A percentile compares a stretch with the other conserved stretches of the same genome.
Conservation (phyloP, 2,888 invertebrate species). For the Phoenoteleia sp. region DNA sequence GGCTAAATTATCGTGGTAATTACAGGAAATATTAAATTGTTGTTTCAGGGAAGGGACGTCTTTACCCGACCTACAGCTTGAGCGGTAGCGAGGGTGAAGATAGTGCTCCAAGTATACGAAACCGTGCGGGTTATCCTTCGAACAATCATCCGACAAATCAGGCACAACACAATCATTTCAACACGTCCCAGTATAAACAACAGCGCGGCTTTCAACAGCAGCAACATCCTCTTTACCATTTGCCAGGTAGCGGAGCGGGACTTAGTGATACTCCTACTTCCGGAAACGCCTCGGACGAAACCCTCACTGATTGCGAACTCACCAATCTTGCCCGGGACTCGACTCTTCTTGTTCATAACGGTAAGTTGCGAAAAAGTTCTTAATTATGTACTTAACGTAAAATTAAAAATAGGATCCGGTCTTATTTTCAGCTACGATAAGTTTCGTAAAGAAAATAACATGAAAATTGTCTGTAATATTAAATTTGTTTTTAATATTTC, state of each 20-base stretch:
- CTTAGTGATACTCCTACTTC: slow-evolving; percentile 94
- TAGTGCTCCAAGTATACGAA: slow-evolving; percentile 83
- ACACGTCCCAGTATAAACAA: slow-evolving; percentile 83
- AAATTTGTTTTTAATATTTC: too few species aligned
- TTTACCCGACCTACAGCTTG: slow-evolving; percentile 94
- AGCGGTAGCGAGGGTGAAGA: slow-evolving; percentile 93
- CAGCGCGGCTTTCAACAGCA: slow-evolving; percentile 83
- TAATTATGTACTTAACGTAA: too few species aligned
- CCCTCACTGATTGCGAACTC: slow-evolving; percentile 94
- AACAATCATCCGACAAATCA: slow-evolving; percentile 83
- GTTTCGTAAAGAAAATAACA: too few species aligned
- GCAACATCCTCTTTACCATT: slow-evolving; percentile 86
- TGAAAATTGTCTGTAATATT: too few species aligned
- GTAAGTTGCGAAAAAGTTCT: slow-evolving; percentile 87
- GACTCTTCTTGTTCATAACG: slow-evolving; percentile 94
- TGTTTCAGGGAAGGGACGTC: slow-evolving; percentile 91
- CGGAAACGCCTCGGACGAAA: slow-evolving; percentile 95
- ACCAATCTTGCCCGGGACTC: slow-evolving; percentile 93
- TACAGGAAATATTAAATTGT: slow-evolving; percentile 61
- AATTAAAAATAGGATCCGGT: not conserved
- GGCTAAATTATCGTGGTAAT: too few species aligned
- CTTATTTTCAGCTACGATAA: too few species aligned
- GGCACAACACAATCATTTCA: slow-evolving; percentile 85
- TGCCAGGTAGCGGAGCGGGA: slow-evolving; percentile 87
- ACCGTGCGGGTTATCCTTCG: slow-evolving; percentile 87